phyloP scores from a whole-genome alignment of 64 coral and sea anemone genomes.

The Porites lutea region DNA sequence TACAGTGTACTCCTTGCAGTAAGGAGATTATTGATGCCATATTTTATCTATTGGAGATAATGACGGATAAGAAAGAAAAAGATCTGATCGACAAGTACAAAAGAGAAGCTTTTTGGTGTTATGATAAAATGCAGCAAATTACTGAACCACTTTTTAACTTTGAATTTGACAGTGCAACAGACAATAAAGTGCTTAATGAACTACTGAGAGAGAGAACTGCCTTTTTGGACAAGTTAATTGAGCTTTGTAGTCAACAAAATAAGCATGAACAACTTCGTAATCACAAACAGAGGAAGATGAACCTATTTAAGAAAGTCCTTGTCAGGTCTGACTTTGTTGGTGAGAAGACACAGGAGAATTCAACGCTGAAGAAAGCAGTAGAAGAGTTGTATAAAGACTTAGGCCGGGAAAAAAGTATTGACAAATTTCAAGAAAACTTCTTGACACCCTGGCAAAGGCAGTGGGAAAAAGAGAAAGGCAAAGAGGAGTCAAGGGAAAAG shows the following conservation, averaged over 20 bases:
- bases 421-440: background rate
- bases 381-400: conserved; percentile 1
- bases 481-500: background rate
- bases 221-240: background rate
- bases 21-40: conserved; percentile 10
- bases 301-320: background rate
- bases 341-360: background rate
- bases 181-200: background rate
- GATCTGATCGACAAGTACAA: background rate
- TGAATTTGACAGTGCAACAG: background rate
- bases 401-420: background rate
- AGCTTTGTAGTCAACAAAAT: background rate
- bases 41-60: background rate
- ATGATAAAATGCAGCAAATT: background rate
- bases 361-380: background rate
- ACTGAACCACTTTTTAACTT: background rate
- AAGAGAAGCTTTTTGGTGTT: background rate
- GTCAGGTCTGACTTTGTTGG: background rate
- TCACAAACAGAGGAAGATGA: background rate
- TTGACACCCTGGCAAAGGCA: background rate
- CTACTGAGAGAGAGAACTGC: background rate
- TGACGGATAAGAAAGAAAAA: background rate
- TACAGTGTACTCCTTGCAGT: background rate
- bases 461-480: background rate
- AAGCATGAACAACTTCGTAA: background rate